Conservation (phyloP, 2,888 invertebrate genomes). For the Drosophila mulleri region DNA sequence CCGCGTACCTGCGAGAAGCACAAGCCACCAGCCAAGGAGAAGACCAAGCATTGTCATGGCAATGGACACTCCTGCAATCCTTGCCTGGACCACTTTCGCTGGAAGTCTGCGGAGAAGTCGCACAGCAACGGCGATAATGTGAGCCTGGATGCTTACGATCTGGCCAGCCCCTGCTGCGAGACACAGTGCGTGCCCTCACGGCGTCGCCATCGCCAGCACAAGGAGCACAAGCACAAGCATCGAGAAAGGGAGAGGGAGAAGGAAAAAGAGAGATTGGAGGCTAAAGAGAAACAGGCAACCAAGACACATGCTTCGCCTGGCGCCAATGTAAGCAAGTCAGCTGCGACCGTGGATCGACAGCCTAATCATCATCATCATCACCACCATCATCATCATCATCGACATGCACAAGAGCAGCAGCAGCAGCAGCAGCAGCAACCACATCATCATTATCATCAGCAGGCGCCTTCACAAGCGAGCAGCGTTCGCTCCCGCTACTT, state of each 20-base stretch:
- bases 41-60: conserved; percentile 84
- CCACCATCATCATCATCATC: conserved; percentile 69
- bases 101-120: conserved; percentile 84
- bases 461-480: conserved; percentile 81
- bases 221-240: conserved; percentile 88
- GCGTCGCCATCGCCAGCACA: conserved; percentile 86
- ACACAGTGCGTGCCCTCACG: conserved; percentile 92
- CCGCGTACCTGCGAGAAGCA: conserved; percentile 83
- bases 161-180: conserved; percentile 94
- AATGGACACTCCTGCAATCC: conserved; percentile 89
- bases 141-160: conserved; percentile 93
- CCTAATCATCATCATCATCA: conserved; percentile 59
- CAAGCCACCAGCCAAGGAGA: conserved; percentile 78
- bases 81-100: conserved; percentile 87
- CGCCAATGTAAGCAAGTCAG: background rate
- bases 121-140: conserved; percentile 87
- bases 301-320: conserved; percentile 44
- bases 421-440: conserved; percentile 68
- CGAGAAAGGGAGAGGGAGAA: conserved; percentile 84
- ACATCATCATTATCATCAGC: conserved; percentile 85
- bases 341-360: background rate
- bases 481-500: conserved; percentile 87
- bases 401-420: conserved; percentile 79
- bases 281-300: conserved; percentile 54
- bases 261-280: conserved; percentile 84